Percentiles rank a stretch among this genome's conserved stretches.
phyloP scores from a whole-genome alignment of 1,140 invertebrate genomes.

The Hormaphis cornu region DNA sequence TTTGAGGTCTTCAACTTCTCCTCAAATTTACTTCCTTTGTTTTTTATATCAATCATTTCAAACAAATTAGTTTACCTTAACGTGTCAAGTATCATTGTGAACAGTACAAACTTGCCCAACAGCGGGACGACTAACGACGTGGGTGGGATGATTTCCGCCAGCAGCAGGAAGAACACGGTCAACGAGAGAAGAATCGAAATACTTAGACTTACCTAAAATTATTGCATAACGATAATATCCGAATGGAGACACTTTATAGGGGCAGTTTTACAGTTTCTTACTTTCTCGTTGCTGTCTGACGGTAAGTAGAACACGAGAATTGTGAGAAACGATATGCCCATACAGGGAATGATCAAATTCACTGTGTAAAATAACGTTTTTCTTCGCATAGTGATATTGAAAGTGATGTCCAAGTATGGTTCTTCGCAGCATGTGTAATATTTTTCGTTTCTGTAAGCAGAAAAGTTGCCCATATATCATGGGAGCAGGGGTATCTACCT shows the following conservation, averaged over 20 bases:
- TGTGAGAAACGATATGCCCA: conserved; percentile 96
- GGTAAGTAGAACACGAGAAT: conserved; percentile 97
- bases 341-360: conserved; percentile 93
- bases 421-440: conserved; percentile 95
- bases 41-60: neutral
- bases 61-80: conserved; percentile 62
- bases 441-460: conserved; percentile 78
- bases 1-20: neutral
- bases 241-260: neutral
- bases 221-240: no score
- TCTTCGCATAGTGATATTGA: conserved; percentile 95
- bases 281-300: conserved; percentile 98
- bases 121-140: conserved; percentile 96
- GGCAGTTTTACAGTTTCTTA: conserved; percentile 46
- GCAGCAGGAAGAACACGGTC: conserved; percentile 97
- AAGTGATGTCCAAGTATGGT: conserved; percentile 94
- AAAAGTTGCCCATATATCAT: no score
- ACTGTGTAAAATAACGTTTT: conserved; percentile 97
- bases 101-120: conserved; percentile 96
- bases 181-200: conserved; percentile 98
- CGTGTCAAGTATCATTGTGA: conserved; percentile 98
- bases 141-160: conserved; percentile 97
- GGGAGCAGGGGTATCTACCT: no score
- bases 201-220: conserved; percentile 77
- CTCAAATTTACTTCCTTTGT: neutral